Evolutionary conservation across 2,888 invertebrate species (phyloP).

Genomic region (Agrochola macilenta): DNA sequence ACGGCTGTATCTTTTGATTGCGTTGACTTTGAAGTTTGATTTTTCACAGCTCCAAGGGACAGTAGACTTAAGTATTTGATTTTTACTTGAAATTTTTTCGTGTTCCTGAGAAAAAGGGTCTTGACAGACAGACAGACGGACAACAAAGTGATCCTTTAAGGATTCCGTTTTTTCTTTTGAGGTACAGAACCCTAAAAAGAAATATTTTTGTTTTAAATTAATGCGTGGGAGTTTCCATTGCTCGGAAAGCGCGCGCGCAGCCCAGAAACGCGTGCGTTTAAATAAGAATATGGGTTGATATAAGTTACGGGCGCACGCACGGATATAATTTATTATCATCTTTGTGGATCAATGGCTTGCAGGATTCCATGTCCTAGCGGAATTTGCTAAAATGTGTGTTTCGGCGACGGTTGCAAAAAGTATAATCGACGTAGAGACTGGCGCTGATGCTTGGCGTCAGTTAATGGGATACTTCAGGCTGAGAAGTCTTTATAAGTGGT

Average conservation of each 20-base stretch:
- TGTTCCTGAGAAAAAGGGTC: too few species aligned
- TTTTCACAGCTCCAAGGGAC: too few species aligned
- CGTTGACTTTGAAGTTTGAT: too few species aligned
- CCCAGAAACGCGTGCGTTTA: slow-evolving; percentile 76
- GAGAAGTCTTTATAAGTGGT: not conserved
- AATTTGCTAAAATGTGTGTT: slow-evolving; percentile 48
- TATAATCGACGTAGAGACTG: not conserved
- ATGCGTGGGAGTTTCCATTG: slow-evolving; percentile 77
- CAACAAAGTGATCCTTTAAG: too few species aligned
- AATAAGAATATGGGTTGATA: slow-evolving; percentile 78
- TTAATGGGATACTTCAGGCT: too few species aligned
- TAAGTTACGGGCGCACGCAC: slow-evolving; percentile 78
- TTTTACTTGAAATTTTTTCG: too few species aligned
- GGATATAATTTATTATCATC: slow-evolving; percentile 76
- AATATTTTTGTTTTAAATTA: slow-evolving; percentile 74
- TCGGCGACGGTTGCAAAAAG: slow-evolving; percentile 22
- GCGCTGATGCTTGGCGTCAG: not conserved
- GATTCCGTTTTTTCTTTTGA: too few species aligned
- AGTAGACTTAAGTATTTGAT: too few species aligned
- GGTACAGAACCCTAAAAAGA: slow-evolving; percentile 32
- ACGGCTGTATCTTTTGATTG: too few species aligned
- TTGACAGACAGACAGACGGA: too few species aligned
- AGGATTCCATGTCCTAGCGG: slow-evolving; percentile 50
- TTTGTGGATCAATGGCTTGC: slow-evolving; percentile 64
- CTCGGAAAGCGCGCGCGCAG: slow-evolving; percentile 74